Evolutionary conservation across 2,113 vertebrate species (phyloP).

Genomic region (Hylia prasina): DNA sequence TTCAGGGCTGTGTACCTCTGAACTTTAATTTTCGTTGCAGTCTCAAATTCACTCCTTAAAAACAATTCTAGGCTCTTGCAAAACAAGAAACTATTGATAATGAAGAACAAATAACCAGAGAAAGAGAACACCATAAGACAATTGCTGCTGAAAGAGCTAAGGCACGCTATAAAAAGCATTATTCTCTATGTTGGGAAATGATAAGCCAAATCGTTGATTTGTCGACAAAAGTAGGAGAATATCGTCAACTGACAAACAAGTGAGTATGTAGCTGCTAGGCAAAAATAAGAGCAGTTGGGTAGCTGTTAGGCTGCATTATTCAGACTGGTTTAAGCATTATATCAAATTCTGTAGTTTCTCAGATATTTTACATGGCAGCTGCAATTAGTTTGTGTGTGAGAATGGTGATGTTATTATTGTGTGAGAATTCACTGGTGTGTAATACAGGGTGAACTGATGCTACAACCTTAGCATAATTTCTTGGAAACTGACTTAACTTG

Average conservation of each 20-base stretch:
- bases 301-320: neutral
- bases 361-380: neutral
- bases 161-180: constrained; percentile 78
- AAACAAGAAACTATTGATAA: constrained; percentile 78
- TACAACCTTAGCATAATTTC: neutral
- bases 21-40: neutral
- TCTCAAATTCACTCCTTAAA: neutral
- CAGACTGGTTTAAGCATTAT: neutral
- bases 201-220: constrained; percentile 86
- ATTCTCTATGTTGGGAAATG: constrained; percentile 76
- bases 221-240: constrained; percentile 84
- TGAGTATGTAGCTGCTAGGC: constrained; percentile 63
- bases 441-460: neutral
- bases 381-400: neutral
- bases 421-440: neutral
- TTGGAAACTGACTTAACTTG: neutral
- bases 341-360: neutral
- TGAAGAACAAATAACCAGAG: constrained; percentile 75
- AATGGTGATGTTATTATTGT: neutral
- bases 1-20: neutral
- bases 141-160: constrained; percentile 78
- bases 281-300: neutral
- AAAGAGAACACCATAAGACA: constrained; percentile 73
- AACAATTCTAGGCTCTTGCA: constrained; percentile 76
- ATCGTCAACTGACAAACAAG: constrained; percentile 82